A percentile compares a stretch with the other conserved stretches of the same genome.
phyloP scores from a whole-genome alignment of 2,797 vertebrate genomes.

The Meda fulgida region DNA sequence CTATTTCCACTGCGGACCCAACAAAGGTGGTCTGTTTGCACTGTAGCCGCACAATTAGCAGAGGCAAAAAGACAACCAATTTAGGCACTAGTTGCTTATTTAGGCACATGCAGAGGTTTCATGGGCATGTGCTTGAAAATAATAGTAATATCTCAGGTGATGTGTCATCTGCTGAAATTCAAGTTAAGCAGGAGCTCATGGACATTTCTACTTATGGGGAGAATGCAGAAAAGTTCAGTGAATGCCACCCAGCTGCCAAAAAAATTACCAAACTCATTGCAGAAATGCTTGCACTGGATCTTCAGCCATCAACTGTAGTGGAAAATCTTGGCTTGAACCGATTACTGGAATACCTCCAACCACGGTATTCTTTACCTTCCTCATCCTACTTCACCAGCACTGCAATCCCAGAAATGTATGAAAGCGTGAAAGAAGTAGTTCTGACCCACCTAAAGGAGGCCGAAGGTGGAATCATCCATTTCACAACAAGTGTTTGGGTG shows the following conservation, averaged over 20 bases:
- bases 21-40: slow-evolving; percentile 97
- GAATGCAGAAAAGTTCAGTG: slow-evolving; percentile 84
- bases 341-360: slow-evolving; percentile 94
- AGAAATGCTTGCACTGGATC: slow-evolving; percentile 99
- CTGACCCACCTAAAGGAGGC: slow-evolving; percentile 93
- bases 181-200: slow-evolving; percentile 79
- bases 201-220: slow-evolving; percentile 82
- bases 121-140: slow-evolving; percentile 87
- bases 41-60: slow-evolving; percentile 96
- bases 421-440: slow-evolving; percentile 88
- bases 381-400: slow-evolving; percentile 95
- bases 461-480: slow-evolving; percentile 92
- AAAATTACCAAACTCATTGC: slow-evolving; percentile 96
- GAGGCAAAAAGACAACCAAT: slow-evolving; percentile 97
- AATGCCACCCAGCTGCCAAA: slow-evolving; percentile 95
- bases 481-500: slow-evolving; percentile 96
- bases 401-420: slow-evolving; percentile 97
- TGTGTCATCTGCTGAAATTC: slow-evolving; percentile 78
- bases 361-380: slow-evolving; percentile 91
- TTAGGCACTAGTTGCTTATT: slow-evolving; percentile 96
- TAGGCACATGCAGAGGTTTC: slow-evolving; percentile 95
- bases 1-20: slow-evolving; percentile 90
- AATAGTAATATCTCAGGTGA: slow-evolving; percentile 83
- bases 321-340: slow-evolving; percentile 92
- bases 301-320: slow-evolving; percentile 95